phyloP scores from a whole-genome alignment of 2,113 vertebrate genomes.

The Psittacara wagleri region DNA sequence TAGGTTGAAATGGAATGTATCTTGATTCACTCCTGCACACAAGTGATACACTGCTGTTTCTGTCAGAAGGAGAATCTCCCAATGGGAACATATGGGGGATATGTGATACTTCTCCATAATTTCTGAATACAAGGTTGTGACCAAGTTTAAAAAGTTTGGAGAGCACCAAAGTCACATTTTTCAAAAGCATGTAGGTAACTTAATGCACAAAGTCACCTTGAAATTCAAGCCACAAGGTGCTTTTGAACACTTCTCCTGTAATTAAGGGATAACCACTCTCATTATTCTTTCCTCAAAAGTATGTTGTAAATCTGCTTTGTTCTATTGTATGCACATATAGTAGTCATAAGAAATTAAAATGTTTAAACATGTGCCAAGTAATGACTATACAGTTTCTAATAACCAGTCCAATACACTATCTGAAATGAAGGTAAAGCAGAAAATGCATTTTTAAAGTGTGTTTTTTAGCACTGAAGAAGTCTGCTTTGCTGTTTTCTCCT shows the following conservation, averaged over 20 bases:
- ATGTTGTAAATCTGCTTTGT: conserved; percentile 14
- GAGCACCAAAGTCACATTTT: background rate
- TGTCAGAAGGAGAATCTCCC: background rate
- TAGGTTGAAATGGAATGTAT: background rate
- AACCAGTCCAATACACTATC: background rate
- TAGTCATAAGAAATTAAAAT: background rate
- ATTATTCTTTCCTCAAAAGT: background rate
- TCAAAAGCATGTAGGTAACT: background rate
- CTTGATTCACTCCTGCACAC: background rate
- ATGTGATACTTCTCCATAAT: background rate
- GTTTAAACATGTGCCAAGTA: background rate
- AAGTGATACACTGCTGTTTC: background rate
- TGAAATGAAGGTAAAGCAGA: background rate
- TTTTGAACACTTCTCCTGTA: conserved; percentile 8
- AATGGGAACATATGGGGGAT: accelerated
- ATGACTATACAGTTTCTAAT: background rate
- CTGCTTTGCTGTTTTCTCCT: background rate
- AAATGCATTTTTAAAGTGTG: background rate
- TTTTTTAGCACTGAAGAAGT: background rate
- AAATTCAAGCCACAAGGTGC: background rate
- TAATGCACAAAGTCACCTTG: conserved; percentile 12
- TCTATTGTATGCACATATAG: background rate
- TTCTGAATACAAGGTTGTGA: background rate
- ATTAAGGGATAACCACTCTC: conserved; percentile 16
- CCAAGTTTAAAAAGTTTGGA: background rate